A percentile compares a stretch with the other conserved stretches of the same genome.
These are phyloP conservation scores for Mystacides longicornis DNA, from an alignment of 2,888 invertebrate genomes.

Conservation along the genomic window DNA sequence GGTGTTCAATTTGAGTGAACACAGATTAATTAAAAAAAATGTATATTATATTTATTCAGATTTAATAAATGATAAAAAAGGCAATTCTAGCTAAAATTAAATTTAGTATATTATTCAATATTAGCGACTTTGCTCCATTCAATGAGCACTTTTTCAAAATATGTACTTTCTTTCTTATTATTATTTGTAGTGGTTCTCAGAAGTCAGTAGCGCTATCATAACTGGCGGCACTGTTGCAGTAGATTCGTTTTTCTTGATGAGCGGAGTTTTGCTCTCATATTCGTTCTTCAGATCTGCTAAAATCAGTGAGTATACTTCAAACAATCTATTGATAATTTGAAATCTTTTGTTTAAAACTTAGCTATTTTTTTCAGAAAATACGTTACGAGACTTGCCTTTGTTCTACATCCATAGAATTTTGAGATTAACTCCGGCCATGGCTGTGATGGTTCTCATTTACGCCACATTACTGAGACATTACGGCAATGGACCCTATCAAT, in stretches of 20 bases:
- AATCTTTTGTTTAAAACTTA: no score
- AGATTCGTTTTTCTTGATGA: conserved; percentile 57
- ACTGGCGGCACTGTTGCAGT: conserved; percentile 41
- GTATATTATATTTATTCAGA: no score
- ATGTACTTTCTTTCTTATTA: no score
- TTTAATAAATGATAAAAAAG: no score
- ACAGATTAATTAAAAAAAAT: no score
- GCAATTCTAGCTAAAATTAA: no score
- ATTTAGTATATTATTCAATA: no score
- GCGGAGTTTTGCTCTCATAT: conserved; percentile 51
- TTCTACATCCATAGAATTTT: conserved; percentile 20
- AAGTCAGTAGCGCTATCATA: conserved; percentile 9
- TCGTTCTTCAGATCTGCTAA: conserved; percentile 18
- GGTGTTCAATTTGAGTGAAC: no score
- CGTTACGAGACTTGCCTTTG: conserved; percentile 5
- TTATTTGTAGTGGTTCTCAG: no score
- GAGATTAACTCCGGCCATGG: conserved; percentile 18
- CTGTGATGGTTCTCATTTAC: conserved; percentile 13
- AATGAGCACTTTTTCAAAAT: no score
- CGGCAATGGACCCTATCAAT: conserved; percentile 39
- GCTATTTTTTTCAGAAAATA: conserved; percentile 29
- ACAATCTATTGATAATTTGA: no score
- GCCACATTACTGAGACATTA: conserved; percentile 34
- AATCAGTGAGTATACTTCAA: conserved; percentile 30
- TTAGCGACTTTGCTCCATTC: no score